phyloP scores from a whole-genome alignment of 2,113 vertebrate species.

The Siniperca chuatsi region DNA sequence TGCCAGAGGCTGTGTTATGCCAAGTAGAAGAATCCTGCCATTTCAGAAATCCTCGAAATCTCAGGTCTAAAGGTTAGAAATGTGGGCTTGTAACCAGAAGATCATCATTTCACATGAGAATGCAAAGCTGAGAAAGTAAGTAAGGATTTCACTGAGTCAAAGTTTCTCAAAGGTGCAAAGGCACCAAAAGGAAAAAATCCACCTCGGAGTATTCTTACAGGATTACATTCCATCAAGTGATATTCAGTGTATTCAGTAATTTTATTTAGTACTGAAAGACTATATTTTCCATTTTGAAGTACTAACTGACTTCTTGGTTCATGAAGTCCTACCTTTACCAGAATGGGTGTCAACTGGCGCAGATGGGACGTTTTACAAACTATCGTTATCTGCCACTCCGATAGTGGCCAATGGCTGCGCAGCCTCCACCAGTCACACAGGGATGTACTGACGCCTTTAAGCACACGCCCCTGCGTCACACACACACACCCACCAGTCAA shows the following conservation, averaged over 20 bases:
- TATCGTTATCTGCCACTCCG: no score
- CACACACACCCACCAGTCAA: no score
- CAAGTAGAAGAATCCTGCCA: constrained; percentile 44
- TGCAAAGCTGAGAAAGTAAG: constrained; percentile 39
- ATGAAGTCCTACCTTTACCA: neutral
- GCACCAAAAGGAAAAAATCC: neutral
- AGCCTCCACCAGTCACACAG: no score
- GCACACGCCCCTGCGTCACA: no score
- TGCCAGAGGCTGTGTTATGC: constrained; percentile 44
- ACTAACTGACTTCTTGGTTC: neutral
- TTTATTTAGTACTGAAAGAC: neutral
- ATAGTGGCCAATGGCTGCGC: no score
- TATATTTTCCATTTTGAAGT: neutral
- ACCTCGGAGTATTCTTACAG: neutral
- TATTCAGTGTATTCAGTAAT: neutral
- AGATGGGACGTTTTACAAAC: no score
- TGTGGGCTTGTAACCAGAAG: constrained; percentile 37
- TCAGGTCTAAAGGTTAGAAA: constrained; percentile 62
- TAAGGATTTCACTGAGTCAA: neutral
- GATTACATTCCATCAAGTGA: neutral
- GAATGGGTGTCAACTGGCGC: neutral
- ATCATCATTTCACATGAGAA: constrained; percentile 46
- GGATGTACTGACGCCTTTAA: no score
- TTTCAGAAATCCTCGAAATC: constrained; percentile 59
- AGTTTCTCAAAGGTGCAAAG: constrained; percentile 7